Evolutionary conservation across 2,113 vertebrate species (phyloP).

Genomic region (Cyprinus carpio): DNA sequence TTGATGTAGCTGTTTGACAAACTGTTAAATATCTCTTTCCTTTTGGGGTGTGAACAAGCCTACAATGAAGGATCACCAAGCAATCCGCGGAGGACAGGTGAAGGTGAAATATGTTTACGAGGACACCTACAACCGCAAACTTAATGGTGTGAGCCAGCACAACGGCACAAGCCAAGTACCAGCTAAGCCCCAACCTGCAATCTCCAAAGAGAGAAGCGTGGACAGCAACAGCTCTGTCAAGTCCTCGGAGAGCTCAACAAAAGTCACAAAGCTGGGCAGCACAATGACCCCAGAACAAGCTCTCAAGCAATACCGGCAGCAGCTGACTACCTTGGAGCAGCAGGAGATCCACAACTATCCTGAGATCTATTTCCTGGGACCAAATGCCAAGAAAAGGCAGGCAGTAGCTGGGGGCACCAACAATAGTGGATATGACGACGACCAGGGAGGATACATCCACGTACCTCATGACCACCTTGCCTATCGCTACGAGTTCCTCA

Average conservation of each 20-base stretch:
- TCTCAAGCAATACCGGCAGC: slow-evolving; percentile 87
- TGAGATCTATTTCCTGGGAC: slow-evolving; percentile 93
- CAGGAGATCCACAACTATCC: slow-evolving; percentile 87
- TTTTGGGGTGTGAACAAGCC: slow-evolving; percentile 74
- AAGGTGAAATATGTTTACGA: slow-evolving; percentile 94
- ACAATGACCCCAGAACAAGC: slow-evolving; percentile 88
- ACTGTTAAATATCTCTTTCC: background rate
- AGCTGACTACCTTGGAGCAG: slow-evolving; percentile 87
- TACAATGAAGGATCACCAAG: slow-evolving; percentile 82
- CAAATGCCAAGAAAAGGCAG: slow-evolving; percentile 91
- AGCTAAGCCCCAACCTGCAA: slow-evolving; percentile 75
- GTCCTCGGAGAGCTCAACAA: slow-evolving; percentile 68
- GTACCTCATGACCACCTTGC: slow-evolving; percentile 95
- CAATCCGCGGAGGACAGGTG: slow-evolving; percentile 79
- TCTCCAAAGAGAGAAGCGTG: slow-evolving; percentile 81
- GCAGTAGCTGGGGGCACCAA: slow-evolving; percentile 88
- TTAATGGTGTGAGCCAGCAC: slow-evolving; percentile 73
- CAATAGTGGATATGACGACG: slow-evolving; percentile 92
- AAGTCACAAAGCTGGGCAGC: slow-evolving; percentile 71
- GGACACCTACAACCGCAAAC: slow-evolving; percentile 85
- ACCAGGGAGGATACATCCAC: slow-evolving; percentile 92
- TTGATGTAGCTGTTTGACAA: background rate
- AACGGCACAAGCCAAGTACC: slow-evolving; percentile 68
- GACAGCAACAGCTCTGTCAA: slow-evolving; percentile 82
- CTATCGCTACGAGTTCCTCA: slow-evolving; percentile 95